Base-by-base conservation (phyloP, 2,888 invertebrate genomes). In the Acanthoscelides obtectus region DNA sequence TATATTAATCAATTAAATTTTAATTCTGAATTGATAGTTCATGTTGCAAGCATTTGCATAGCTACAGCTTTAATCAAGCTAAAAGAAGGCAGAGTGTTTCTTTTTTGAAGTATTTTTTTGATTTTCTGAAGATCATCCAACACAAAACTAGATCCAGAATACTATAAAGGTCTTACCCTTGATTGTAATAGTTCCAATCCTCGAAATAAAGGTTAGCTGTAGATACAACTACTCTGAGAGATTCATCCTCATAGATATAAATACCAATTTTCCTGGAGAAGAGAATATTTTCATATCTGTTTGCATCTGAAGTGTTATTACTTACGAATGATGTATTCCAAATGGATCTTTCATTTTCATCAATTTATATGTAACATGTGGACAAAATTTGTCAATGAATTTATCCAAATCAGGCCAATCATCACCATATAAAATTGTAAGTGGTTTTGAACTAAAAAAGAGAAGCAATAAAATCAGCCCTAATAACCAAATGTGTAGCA, bases 141-240 rank as follows among this genome's bases (percentile, higher is more conserved):
- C 63, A 22, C 20, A 64, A 22, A 22, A 25, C 66, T 22, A 25
- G 25, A 25, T 25, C 25, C 25, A 3, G 19, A 4, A 65, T 20
- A 22, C 64, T 17, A 17, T n/a, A 17, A 4, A 20, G 64, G 64
- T 64, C 65, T 84, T 83, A 94, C 90, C 97, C 97, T 85, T 99
- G 98, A 0, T 97, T 96, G 78, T 97, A 91, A 83, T 97, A 94
- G 80, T 94, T 91, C 98, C 98, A 99, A 85, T 99, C 98, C 75
- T 93, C 92, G 22, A 91, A 88, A 77, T 97, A 94, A 2, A 98
- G 87, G 87, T 99, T 99, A 0, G 98, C 96, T 0, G 98, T 98
- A 0, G 94, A 95, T 45, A 98, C 90, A 0, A 97, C 92, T 5
- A 98, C 91, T 17, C 97, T 87, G 70, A 98, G 86, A 0, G 95